Base-by-base conservation (phyloP, 2,888 invertebrate species). In the Agapetus fuscipes region DNA sequence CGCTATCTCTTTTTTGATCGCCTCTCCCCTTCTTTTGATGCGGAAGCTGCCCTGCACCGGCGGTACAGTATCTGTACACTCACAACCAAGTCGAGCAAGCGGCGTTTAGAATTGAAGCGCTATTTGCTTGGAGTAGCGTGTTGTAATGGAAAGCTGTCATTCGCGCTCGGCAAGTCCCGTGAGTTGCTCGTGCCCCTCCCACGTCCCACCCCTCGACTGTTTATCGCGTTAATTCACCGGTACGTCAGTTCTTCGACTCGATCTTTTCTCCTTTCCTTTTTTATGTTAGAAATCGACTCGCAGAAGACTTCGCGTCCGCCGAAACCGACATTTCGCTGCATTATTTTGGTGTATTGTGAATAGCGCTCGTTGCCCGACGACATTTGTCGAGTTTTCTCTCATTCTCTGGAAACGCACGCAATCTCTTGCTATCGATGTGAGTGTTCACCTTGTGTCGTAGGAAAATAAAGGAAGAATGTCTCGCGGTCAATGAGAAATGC, bases 151-250 rank as follows among this genome's bases (percentile, higher is more conserved):
- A n/a, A n/a, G n/a, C n/a, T n/a, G n/a, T n/a, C n/a, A n/a, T n/a
- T n/a, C n/a, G n/a, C n/a, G n/a, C n/a, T n/a, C n/a, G n/a, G n/a
- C n/a, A n/a, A 20, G 20, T 9, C 4, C 20, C 20, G 20, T 20
- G n/a, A 20, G 34, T 34, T 34, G 34, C 26, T 39, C 37, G 41
- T 37, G 41, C 41, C 41, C 41, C 41, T 41, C 41, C 41, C 41
- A 41, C 41, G n/a, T n/a, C n/a, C n/a, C n/a, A n/a, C 41, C 41
- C 41, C 32, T 37, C 41, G 37, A 41, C 41, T 41, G 41, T 41
- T 41, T 41, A 41, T 41, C 41, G 41, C 34, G 37, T 39, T 41
- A 41, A 41, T 41, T 37, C 41, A 41, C 41, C 41, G 41, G 41
- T 41, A 41, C 41, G 41, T 41, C 41, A 41, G 37, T 37, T 34